Evolutionary conservation across 2,113 vertebrate genomes (phyloP).

Genomic region (Corythoichthys haematopterus): DNA sequence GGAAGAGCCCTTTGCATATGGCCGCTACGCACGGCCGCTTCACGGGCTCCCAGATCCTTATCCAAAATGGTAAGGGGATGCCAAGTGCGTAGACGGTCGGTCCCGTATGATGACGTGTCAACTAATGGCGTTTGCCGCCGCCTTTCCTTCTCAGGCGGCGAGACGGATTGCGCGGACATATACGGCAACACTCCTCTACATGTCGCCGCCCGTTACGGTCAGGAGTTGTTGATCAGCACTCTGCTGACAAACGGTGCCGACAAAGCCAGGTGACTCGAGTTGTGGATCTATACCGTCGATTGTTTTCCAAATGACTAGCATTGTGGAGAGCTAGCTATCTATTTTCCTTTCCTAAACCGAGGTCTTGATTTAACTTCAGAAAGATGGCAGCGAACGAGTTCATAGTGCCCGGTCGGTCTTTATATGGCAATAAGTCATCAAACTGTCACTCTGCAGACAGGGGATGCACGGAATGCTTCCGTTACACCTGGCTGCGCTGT

Average conservation of each 20-base stretch:
- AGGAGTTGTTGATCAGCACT: constrained; percentile 92
- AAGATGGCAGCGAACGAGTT: no score
- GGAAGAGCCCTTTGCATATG: constrained; percentile 93
- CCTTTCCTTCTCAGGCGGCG: constrained; percentile 73
- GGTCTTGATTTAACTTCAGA: background rate
- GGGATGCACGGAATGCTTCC: constrained; percentile 93
- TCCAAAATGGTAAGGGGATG: constrained; percentile 84
- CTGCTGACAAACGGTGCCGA: constrained; percentile 93
- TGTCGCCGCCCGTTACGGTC: constrained; percentile 90
- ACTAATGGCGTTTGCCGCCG: background rate
- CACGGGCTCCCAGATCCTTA: constrained; percentile 93
- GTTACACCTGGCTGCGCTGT: constrained; percentile 87
- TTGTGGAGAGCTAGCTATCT: no score
- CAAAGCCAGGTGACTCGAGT: constrained; percentile 76
- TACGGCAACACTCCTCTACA: constrained; percentile 92
- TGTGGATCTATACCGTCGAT: background rate
- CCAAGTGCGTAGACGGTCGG: background rate
- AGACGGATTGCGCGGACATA: constrained; percentile 88
- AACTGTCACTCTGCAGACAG: constrained; percentile 69
- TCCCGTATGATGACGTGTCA: background rate
- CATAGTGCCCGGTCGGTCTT: no score
- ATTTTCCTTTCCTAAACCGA: background rate
- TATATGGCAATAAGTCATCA: no score
- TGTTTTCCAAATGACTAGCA: background rate
- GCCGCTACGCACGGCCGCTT: constrained; percentile 91